phyloP scores from a whole-genome alignment of 1,140 invertebrate species.

The Bemisia tabaci region DNA sequence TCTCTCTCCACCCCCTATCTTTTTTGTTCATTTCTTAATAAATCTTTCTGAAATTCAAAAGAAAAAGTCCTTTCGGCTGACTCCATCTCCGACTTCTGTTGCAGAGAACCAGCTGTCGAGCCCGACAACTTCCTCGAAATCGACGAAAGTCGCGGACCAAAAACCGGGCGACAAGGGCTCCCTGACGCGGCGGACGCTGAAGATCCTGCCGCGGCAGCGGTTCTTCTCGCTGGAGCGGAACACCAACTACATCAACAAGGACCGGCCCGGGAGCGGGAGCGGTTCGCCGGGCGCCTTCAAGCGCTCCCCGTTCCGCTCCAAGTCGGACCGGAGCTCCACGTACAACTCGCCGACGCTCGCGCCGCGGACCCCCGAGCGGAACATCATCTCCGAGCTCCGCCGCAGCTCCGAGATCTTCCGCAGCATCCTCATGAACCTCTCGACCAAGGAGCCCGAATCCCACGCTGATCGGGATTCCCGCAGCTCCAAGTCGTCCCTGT shows the following conservation, averaged over 20 bases:
- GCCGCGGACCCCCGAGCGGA: slow-evolving; percentile 18
- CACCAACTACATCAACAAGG: slow-evolving; percentile 22
- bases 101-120: not conserved
- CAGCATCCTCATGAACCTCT: slow-evolving; percentile 32
- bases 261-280: slow-evolving; percentile 20
- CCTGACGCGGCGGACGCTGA: slow-evolving; percentile 21
- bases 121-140: not conserved
- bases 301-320: slow-evolving; percentile 27
- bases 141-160: not conserved
- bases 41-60: too few relatives aligned
- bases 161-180: not conserved
- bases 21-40: too few relatives aligned
- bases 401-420: slow-evolving; percentile 33
- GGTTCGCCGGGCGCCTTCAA: slow-evolving; percentile 30
- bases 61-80: too few relatives aligned
- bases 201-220: slow-evolving; percentile 29
- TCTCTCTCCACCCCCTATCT: too few relatives aligned
- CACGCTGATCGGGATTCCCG: slow-evolving; percentile 9
- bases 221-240: slow-evolving; percentile 32
- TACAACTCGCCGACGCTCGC: slow-evolving; percentile 14
- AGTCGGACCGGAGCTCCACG: slow-evolving; percentile 16
- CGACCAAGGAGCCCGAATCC: slow-evolving; percentile 22
- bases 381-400: slow-evolving; percentile 32
- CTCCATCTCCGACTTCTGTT: too few relatives aligned
- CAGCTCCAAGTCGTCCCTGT: not conserved